Conservation (phyloP, 2,888 invertebrate genomes). For the Oxyscelio sp. region DNA sequence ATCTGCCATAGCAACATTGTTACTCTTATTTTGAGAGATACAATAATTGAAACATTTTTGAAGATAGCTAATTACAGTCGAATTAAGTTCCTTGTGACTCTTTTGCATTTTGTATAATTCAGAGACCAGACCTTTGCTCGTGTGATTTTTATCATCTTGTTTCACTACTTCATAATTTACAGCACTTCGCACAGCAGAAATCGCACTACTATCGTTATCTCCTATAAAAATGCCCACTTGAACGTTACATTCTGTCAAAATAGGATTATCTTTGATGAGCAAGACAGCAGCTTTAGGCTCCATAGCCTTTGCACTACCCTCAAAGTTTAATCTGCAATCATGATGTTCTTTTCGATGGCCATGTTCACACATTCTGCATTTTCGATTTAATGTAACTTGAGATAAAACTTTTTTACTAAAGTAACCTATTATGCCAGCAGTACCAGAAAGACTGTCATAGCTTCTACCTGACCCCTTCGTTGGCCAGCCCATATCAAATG, state of each 20-base stretch:
- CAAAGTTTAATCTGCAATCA: not conserved
- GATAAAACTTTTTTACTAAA: not conserved
- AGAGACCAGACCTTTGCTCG: conserved; percentile 44
- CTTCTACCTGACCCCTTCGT: no score
- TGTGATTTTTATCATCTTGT: conserved; percentile 36
- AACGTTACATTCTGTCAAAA: not conserved
- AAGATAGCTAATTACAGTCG: conserved; percentile 6
- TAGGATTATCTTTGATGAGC: no score
- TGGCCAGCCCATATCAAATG: no score
- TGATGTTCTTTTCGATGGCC: not conserved
- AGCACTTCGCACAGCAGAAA: not conserved
- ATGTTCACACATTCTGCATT: not conserved
- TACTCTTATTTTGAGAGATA: conserved; percentile 51
- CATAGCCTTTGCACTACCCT: not conserved
- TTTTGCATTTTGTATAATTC: conserved; percentile 43
- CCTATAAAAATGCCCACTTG: not conserved
- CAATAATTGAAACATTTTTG: conserved; percentile 50
- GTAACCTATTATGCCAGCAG: no score
- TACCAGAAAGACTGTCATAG: no score
- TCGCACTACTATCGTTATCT: not conserved
- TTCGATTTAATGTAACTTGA: not conserved
- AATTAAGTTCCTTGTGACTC: not conserved
- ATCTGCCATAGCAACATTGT: conserved; percentile 16
- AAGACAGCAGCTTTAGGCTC: not conserved
- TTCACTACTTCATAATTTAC: not conserved